phyloP scores from a whole-genome alignment of 92 coral and sea anemone genomes.

The Virgularia gustaviana region DNA sequence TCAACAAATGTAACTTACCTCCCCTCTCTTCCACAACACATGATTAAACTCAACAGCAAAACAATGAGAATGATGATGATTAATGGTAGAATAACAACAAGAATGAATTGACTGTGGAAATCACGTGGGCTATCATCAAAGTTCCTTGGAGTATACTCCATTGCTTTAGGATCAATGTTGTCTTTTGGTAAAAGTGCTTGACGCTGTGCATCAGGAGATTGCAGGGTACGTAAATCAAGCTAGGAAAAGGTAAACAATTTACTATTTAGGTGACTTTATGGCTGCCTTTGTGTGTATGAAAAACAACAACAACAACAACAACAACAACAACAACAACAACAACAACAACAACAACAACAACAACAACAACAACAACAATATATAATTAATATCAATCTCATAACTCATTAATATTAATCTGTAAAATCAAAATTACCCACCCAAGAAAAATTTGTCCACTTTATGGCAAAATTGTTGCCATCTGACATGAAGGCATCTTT shows the following conservation, averaged over 20 bases:
- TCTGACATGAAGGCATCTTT: neutral
- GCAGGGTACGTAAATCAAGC: conserved; percentile 10
- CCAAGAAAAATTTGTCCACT: conserved; percentile 18
- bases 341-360: no score
- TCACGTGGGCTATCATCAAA: conserved; percentile 19
- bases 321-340: neutral
- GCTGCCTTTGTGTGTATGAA: neutral
- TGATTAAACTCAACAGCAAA: conserved; percentile 18
- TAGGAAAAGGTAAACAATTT: neutral
- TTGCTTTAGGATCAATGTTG: neutral
- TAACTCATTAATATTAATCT: no score
- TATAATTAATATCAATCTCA: no score
- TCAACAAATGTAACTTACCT: no score
- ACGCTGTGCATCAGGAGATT: conserved; percentile 6
- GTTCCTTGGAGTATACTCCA: neutral
- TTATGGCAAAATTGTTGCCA: neutral
- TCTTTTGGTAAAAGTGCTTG: conserved; percentile 22
- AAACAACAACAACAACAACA: neutral
- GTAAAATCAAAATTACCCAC: neutral
- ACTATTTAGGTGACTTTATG: neutral
- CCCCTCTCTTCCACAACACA: conserved; percentile 35
- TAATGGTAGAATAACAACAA: conserved; percentile 15
- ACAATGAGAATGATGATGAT: conserved; percentile 22
- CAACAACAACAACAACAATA: no score
- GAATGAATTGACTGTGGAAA: neutral